These are phyloP conservation scores for Dicrostonyx torquatus DNA, from an alignment of 2,797 vertebrate genomes.

Conservation along the genomic window DNA sequence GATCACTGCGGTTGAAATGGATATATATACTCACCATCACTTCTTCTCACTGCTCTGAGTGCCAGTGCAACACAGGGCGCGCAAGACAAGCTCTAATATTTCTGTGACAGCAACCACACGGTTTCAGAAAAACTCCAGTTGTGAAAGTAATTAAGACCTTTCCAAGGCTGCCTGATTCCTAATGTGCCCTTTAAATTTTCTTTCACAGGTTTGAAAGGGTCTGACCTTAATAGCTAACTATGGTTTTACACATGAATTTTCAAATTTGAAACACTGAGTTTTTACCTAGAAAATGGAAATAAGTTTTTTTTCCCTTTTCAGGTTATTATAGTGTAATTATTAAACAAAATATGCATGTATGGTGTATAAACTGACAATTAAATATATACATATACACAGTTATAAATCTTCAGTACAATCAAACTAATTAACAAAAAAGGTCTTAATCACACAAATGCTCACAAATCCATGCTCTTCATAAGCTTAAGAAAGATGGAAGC, in stretches of 20 bases:
- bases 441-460: neutral
- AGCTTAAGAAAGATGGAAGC: neutral
- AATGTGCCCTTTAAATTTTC: neutral
- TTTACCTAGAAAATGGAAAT: neutral
- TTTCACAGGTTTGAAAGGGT: neutral
- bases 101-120: neutral
- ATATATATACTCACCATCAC: neutral
- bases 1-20: neutral
- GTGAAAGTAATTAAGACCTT: neutral
- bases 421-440: neutral
- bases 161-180: neutral
- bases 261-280: neutral
- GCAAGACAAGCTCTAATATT: neutral
- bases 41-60: neutral
- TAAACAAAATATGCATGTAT: neutral
- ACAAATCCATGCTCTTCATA: neutral
- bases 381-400: neutral
- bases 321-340: neutral
- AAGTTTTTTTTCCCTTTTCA: neutral
- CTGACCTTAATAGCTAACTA: neutral
- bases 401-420: neutral
- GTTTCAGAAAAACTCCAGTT: neutral
- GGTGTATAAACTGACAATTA: neutral
- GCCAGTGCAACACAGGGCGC: neutral
- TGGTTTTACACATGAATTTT: neutral